These are phyloP conservation scores for Pocillopora meandrina DNA, from an alignment of 92 coral and sea anemone species.

Conservation along the genomic window DNA sequence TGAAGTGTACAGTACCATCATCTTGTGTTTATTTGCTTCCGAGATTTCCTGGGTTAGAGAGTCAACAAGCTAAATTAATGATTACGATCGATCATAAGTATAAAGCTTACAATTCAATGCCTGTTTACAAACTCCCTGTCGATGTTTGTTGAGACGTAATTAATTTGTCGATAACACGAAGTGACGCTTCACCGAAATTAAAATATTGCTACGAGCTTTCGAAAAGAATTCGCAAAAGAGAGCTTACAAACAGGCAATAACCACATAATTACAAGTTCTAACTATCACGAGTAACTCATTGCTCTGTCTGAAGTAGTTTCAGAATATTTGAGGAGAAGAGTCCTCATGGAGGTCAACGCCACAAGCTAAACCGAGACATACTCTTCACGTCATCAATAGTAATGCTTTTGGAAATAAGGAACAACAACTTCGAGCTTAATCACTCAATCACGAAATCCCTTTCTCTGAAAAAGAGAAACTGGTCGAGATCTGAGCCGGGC, in stretches of 20 bases:
- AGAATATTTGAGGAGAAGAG: conserved; percentile 2
- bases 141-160: neutral
- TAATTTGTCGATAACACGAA: neutral
- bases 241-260: neutral
- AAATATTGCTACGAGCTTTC: neutral
- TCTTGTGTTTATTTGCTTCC: conserved; percentile 76
- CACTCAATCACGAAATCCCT: neutral
- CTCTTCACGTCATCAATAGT: neutral
- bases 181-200: no score
- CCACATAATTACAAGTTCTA: conserved; percentile 1
- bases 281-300: neutral
- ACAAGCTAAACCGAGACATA: conserved; percentile 5
- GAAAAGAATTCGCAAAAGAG: neutral
- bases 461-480: neutral
- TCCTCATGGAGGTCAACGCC: neutral
- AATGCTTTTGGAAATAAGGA: neutral
- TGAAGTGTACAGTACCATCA: conserved; percentile 52
- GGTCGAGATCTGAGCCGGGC: conserved; percentile 17
- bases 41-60: conserved; percentile 59
- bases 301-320: neutral
- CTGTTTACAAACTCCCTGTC: neutral
- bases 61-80: neutral
- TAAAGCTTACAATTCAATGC: no score
- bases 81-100: neutral
- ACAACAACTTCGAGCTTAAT: neutral